phyloP scores from a whole-genome alignment of 2,797 vertebrate species.

The Tolypeutes matacus region DNA sequence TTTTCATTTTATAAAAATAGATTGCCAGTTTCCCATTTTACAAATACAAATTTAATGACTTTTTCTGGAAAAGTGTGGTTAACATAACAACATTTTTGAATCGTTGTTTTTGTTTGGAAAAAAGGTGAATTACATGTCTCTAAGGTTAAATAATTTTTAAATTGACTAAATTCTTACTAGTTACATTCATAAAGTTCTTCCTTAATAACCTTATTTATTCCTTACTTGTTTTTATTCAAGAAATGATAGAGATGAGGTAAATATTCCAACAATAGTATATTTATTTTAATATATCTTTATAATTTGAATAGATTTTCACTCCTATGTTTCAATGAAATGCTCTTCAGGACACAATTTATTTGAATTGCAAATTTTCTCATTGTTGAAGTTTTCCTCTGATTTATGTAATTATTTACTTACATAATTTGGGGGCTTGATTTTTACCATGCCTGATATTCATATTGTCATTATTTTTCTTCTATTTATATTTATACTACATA shows the following conservation, averaged over 20 bases:
- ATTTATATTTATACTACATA: background rate
- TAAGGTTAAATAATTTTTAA: background rate
- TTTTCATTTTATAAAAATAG: background rate
- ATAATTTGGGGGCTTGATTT: background rate
- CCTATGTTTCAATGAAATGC: background rate
- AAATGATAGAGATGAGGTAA: background rate
- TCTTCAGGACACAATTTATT: background rate
- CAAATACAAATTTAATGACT: background rate
- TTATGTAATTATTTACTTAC: background rate
- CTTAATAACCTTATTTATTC: background rate
- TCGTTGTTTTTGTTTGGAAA: background rate
- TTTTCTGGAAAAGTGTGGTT: background rate
- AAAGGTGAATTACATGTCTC: background rate
- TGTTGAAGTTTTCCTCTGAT: background rate
- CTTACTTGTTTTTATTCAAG: background rate
- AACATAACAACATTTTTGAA: background rate
- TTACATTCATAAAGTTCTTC: background rate
- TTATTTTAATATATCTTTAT: background rate
- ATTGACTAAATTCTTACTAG: background rate
- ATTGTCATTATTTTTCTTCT: background rate
- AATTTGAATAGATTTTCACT: background rate
- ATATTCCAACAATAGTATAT: background rate
- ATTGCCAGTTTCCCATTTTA: background rate
- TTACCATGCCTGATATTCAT: background rate
- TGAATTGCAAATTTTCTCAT: background rate